Evolutionary conservation across 1,140 invertebrate species (phyloP).

Genomic region (Manduca sexta): DNA sequence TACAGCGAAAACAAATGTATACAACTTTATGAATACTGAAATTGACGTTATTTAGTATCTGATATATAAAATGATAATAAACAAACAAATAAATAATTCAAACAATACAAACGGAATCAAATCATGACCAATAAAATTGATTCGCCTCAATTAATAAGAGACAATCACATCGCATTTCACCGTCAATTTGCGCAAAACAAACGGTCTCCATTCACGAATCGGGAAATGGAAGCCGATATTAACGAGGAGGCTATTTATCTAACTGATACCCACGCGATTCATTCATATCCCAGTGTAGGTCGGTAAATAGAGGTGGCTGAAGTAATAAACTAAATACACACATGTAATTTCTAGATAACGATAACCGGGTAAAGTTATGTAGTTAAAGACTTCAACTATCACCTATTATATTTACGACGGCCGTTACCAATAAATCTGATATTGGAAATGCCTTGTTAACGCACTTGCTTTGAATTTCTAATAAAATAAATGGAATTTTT

Average conservation of each 20-base stretch:
- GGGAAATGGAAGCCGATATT: not conserved
- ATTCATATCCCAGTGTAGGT: not conserved
- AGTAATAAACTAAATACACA: not conserved
- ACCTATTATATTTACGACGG: conserved; percentile 7
- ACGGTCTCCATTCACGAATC: too few species aligned
- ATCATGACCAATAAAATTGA: too few species aligned
- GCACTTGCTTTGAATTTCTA: too few species aligned
- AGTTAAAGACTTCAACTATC: conserved; percentile 6
- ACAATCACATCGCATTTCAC: too few species aligned
- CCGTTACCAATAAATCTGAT: conserved; percentile 5
- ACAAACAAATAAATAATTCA: not conserved
- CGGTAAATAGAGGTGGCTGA: too few species aligned
- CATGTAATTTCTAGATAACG: conserved; percentile 2
- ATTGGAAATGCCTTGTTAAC: not conserved
- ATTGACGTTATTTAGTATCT: not conserved
- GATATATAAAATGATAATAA: not conserved
- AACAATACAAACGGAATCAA: too few species aligned
- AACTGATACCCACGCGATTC: not conserved
- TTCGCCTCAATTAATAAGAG: too few species aligned
- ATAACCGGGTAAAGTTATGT: conserved; percentile 1
- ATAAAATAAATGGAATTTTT: too few species aligned
- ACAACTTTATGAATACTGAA: too few species aligned
- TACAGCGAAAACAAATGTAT: too few species aligned
- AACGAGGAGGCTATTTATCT: not conserved
- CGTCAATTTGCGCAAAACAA: too few species aligned